Base-by-base conservation (phyloP, 2,888 invertebrate genomes). In the Caenorhabditis imperialis region DNA sequence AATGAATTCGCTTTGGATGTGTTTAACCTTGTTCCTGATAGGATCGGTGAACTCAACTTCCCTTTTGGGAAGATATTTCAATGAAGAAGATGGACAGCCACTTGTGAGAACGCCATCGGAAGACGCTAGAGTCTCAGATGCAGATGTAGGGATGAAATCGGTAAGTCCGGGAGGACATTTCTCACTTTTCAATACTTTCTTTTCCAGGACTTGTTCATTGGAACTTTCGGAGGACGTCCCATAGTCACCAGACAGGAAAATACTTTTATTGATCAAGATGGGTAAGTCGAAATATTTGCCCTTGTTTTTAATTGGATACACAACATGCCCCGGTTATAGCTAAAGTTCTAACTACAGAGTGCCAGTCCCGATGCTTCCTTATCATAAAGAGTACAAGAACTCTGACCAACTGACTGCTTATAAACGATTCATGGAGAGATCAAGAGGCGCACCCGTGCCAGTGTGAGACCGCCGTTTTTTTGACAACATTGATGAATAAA, bases 141-240 rank as follows among this genome's bases (percentile, higher is more conserved):
- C 73, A 0, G 73, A 73, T 38, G 73, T 73, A n/a, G 73, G 73
- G 50, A 73, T 73, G 73, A 73, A 73, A 73, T 73, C 73, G 20
- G 73, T 73, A 16, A 18, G 63, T 23, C 44, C 23, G 12, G 23
- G 3, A 42, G 7, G n/a, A n/a, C n/a, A n/a, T n/a, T n/a, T n/a
- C n/a, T n/a, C n/a, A n/a, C n/a, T n/a, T n/a, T n/a, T 40, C n/a
- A 12, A 25, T 10, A 12, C 22, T 47, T 27, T 8, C 1, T 37
- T n/a, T 63, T 57, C 22, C 12, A 72, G 67, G 61, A 61, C 38
- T 18, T 60, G 38, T 73, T 55, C 42, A 67, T 73, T 27, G 73
- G 73, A 44, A 55, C 65, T 22, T 60, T 73, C 16, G 67, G 67
- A 8, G 55, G 61, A 6, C 42, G 65, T n/a, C 73, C 65, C 42